Evolutionary conservation across 2,113 vertebrate genomes (phyloP).

Genomic region (Arothron firmamentum): DNA sequence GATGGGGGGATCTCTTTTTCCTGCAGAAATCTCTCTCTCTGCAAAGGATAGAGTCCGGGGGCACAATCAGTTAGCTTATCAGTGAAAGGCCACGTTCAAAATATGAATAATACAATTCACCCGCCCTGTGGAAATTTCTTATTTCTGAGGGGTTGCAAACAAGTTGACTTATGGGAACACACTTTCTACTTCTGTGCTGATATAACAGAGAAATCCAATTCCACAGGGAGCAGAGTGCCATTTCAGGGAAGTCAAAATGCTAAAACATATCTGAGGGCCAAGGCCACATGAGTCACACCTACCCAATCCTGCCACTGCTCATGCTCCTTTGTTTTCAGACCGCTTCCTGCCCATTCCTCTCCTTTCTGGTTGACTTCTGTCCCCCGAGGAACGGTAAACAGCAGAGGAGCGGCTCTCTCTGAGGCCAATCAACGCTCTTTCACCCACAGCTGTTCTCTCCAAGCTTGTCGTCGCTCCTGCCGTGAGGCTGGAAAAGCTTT

Average conservation of each 20-base stretch:
- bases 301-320: conserved; percentile 15
- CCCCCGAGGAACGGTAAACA: conserved; percentile 10
- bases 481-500: not conserved
- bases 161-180: conserved; percentile 23
- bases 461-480: not conserved
- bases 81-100: conserved; percentile 24
- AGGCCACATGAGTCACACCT: conserved; percentile 36
- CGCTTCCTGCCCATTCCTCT: conserved; percentile 8
- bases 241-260: conserved; percentile 27
- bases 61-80: conserved; percentile 31
- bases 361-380: conserved; percentile 9
- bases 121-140: conserved; percentile 16
- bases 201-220: conserved; percentile 48
- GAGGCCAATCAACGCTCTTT: conserved; percentile 14
- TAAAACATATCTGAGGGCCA: conserved; percentile 36
- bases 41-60: conserved; percentile 5
- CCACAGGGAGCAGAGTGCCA: conserved; percentile 22
- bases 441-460: conserved; percentile 6
- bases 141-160: conserved; percentile 27
- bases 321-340: conserved; percentile 29
- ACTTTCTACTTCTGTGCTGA: conserved; percentile 18
- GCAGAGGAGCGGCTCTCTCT: conserved; percentile 1
- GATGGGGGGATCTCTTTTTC: not conserved
- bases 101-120: conserved; percentile 27
- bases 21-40: too few species aligned